phyloP scores from a whole-genome alignment of 2,113 vertebrate species.

The Myotis brandtii region DNA sequence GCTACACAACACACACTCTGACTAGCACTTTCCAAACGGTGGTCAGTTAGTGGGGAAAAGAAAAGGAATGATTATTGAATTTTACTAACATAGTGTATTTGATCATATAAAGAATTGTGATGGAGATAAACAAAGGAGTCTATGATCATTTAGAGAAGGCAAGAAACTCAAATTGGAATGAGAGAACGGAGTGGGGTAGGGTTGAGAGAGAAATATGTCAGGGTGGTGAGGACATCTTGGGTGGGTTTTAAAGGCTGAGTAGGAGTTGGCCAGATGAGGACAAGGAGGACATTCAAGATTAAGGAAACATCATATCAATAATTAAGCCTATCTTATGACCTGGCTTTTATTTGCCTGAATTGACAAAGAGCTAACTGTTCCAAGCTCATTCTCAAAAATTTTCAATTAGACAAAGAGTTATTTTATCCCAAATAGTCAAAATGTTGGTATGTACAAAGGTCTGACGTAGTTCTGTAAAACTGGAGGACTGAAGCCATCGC shows the following conservation, averaged over 20 bases:
- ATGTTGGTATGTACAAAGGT: background rate
- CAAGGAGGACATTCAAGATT: background rate
- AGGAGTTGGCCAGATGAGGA: background rate
- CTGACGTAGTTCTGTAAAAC: background rate
- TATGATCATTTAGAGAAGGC: background rate
- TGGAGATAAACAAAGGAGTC: background rate
- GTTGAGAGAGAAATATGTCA: background rate
- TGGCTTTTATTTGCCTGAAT: background rate
- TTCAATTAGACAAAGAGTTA: background rate
- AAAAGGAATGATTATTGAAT: background rate
- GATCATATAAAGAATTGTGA: background rate
- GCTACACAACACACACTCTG: background rate
- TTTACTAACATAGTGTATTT: background rate
- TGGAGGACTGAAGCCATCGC: too few species aligned
- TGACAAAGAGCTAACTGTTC: background rate
- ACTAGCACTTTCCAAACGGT: background rate
- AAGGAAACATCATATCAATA: background rate
- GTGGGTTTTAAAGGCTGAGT: background rate
- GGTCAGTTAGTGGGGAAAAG: background rate
- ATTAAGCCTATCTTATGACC: background rate
- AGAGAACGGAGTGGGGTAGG: too few species aligned
- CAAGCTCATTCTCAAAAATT: background rate
- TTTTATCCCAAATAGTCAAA: background rate
- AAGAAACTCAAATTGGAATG: background rate
- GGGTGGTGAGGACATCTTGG: background rate